These are phyloP conservation scores for Meliscaeva auricollis DNA, from an alignment of 2,888 invertebrate species.

Conservation along the genomic window DNA sequence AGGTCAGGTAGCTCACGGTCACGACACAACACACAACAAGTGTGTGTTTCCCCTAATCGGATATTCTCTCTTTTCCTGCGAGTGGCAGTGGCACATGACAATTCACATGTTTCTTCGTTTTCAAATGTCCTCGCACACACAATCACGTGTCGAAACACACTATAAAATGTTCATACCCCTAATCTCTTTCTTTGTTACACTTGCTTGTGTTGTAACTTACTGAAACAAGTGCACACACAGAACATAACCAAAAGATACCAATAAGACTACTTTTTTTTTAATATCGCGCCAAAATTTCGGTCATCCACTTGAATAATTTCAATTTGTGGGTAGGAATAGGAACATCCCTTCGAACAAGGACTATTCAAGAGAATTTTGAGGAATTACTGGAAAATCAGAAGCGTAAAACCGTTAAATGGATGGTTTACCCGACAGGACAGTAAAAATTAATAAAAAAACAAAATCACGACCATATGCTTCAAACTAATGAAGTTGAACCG, in stretches of 20 bases:
- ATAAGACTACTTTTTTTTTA: constrained; percentile 19
- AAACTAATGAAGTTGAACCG: constrained; percentile 45
- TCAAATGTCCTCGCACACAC: constrained; percentile 10
- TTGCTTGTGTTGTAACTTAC: constrained; percentile 8
- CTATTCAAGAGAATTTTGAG: constrained; percentile 11
- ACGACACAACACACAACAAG: constrained; percentile 59
- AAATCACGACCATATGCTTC: constrained; percentile 57
- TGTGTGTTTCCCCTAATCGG: constrained; percentile 41
- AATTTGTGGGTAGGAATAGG: not conserved
- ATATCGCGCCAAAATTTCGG: constrained; percentile 35
- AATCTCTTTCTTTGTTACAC: constrained; percentile 13
- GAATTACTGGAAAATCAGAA: constrained; percentile 66
- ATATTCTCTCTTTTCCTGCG: constrained; percentile 13
- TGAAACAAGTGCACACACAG: constrained; percentile 11
- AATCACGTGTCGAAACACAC: too few species aligned
- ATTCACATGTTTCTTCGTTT: not conserved
- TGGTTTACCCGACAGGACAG: constrained; percentile 42
- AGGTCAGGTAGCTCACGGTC: constrained; percentile 54
- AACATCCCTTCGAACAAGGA: constrained; percentile 1
- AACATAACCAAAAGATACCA: constrained; percentile 3
- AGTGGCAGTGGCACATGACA: constrained; percentile 44
- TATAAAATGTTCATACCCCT: not conserved
- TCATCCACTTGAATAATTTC: constrained; percentile 57
- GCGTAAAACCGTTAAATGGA: constrained; percentile 70
- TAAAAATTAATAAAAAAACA: constrained; percentile 41